Evolutionary conservation across 35 echinoderm and acorn worm species (phyloP).

Genomic region (Nesometra sesokonis): DNA sequence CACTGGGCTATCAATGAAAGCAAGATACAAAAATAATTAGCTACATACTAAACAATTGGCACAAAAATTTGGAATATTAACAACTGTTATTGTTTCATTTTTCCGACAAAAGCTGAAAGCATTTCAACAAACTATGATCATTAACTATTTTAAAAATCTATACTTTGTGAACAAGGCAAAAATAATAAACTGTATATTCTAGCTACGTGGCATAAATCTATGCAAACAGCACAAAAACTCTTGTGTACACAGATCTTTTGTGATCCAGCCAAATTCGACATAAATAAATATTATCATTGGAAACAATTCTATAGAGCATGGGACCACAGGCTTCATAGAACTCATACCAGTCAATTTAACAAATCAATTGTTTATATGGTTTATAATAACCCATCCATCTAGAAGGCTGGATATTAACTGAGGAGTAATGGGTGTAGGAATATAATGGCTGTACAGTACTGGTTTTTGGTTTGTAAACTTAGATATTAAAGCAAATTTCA

Average conservation of each 20-base stretch:
- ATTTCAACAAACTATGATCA: not conserved
- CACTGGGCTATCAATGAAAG: too few species aligned
- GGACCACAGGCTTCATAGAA: not conserved
- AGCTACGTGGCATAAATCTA: not conserved
- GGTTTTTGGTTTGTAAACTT: too few species aligned
- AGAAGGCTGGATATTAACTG: too few species aligned
- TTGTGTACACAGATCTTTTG: not conserved
- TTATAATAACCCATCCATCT: too few species aligned
- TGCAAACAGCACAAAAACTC: not conserved
- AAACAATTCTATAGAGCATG: not conserved
- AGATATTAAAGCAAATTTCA: too few species aligned
- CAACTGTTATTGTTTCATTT: too few species aligned
- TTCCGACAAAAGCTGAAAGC: too few species aligned
- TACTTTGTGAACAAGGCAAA: not conserved
- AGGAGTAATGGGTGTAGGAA: too few species aligned
- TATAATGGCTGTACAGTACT: too few species aligned
- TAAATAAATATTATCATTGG: not conserved
- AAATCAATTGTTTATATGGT: not conserved
- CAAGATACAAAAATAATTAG: too few species aligned
- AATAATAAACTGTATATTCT: not conserved
- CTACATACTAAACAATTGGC: too few species aligned
- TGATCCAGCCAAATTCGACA: not conserved
- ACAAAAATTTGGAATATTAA: too few species aligned
- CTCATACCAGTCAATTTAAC: not conserved
- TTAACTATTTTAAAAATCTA: not conserved